These are phyloP conservation scores for Sarcophaga caerulescens DNA, from an alignment of 2,888 invertebrate genomes.

Conservation along the genomic window DNA sequence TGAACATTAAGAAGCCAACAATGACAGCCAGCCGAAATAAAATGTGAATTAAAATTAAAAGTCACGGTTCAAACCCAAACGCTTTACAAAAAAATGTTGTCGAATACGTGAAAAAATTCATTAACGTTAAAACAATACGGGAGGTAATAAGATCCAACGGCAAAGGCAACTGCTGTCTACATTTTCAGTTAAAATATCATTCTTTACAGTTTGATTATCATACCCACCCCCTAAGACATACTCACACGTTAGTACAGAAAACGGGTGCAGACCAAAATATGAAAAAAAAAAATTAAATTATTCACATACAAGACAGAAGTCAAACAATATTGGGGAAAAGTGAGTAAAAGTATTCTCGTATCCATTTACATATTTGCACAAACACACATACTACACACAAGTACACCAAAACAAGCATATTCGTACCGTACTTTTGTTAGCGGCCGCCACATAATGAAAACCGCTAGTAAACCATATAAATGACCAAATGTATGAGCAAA, in stretches of 20 bases:
- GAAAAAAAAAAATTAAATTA: constrained; percentile 2
- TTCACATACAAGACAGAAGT: background rate
- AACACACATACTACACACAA: too few species aligned
- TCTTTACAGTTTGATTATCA: constrained; percentile 17
- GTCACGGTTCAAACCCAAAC: constrained; percentile 41
- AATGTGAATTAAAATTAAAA: constrained; percentile 19
- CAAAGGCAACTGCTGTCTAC: background rate
- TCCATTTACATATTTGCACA: background rate
- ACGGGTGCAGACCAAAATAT: background rate
- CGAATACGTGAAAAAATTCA: constrained; percentile 68
- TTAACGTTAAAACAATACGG: constrained; percentile 57
- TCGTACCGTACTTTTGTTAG: background rate
- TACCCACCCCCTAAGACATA: too few species aligned
- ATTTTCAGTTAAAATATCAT: constrained; percentile 26
- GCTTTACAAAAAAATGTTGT: constrained; percentile 24
- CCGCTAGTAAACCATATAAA: constrained; percentile 27
- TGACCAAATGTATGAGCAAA: constrained; percentile 10
- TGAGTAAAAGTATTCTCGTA: constrained; percentile 11
- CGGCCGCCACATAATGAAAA: constrained; percentile 19
- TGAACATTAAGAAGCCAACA: constrained; percentile 52
- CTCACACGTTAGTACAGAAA: background rate
- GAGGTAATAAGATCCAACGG: constrained; percentile 1
- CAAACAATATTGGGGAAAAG: too few species aligned
- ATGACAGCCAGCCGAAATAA: constrained; percentile 14
- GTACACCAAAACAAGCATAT: background rate